Base-by-base conservation (phyloP, 2,888 invertebrate genomes). In the Seira musarum region DNA sequence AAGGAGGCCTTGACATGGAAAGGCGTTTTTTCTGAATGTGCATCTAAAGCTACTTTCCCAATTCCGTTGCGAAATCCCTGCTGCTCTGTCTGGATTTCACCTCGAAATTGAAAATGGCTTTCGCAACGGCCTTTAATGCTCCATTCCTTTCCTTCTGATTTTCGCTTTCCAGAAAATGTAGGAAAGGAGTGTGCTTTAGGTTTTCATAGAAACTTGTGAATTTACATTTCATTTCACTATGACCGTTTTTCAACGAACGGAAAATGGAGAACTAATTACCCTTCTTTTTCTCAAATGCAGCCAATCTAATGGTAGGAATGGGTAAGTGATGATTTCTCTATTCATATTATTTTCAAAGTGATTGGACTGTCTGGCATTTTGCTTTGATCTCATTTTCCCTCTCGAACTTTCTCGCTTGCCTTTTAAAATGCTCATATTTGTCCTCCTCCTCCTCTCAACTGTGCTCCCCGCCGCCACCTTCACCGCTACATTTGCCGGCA, bases 231-330 rank as follows among this genome's bases (percentile, higher is more conserved):
- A 30, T 30, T 30, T 30, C 30, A 30, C 30, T 30, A 30, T 30
- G 30, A 30, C 30, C 30, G 8, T 30, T 30, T 49, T 13, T 13
- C 15, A n/a, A 15, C 3, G 49, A 49, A 49, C 49, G 3, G 30
- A 49, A n/a, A n/a, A 49, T 49, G 49, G 15, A n/a, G 49, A 49
- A 49, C 66, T 82, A 78, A 74, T 79, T 81, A 69, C 57, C 57
- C 68, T 66, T 68, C 68, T 72, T 63, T 66, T 53, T 71, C 60
- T 73, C 53, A 63, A 21, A 30, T 68, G 19, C 83, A 94, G 96
- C 96, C 87, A 95, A 95, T 90, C 92, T 96, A 86, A 96, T 96
- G 94, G 95, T 96, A 88, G 95, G 96, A 90, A 95, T 95, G 93
- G 96, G 94, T 93, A 91, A 91, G 92, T 90, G 22, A 49, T n/a